Base-by-base conservation (phyloP, 2,797 vertebrate species). In the Sternotherus odoratus region DNA sequence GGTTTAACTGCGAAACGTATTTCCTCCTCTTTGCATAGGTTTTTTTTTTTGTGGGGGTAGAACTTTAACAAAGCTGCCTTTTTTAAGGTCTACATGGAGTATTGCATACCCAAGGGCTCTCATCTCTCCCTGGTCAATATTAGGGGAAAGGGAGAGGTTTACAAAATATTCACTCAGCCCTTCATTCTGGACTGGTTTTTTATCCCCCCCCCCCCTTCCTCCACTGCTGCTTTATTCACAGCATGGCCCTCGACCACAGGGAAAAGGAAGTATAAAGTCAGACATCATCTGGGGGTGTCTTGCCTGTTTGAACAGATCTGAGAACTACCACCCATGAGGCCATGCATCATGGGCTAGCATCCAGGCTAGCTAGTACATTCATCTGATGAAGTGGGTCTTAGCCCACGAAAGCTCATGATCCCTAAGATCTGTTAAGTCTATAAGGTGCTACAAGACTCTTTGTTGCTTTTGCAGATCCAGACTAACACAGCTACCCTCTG, bases 61-160 rank as follows among this genome's bases (percentile, higher is more conserved):
- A 80, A 0, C 0, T 85, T 94, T 89, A 88, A 26, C 78, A 39
- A 79, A 82, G 23, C 54, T 90, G 87, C 86, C 83, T 95, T 91
- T 91, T 94, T 92, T 86, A 88, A 85, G 93, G 92, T 95, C 81
- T 95, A 85, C n/a, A 69, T 91, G 51, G 36, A 91, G 15, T 30
- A 17, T 16, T 75, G 88, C 63, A 86, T 80, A 57, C 82, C 83
- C 92, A 90, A 33, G 88, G 93, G 87, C 87, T 78, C 69, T 75
- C 3, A 90, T 94, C 81, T 39, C 92, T 36, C 72, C 82, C 24
- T 33, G 72, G 43, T 86, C 78, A 9, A 87, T 85, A 39, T 57
- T 69, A 12, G 36, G 50, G 21, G 72, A 30, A 83, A 77, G 16
- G 26, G 5, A 57, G 13, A 77, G 33, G 39, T 30, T 33, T 80